Evolutionary conservation across 2,888 invertebrate genomes (phyloP).

Genomic region (Dicycla oo): DNA sequence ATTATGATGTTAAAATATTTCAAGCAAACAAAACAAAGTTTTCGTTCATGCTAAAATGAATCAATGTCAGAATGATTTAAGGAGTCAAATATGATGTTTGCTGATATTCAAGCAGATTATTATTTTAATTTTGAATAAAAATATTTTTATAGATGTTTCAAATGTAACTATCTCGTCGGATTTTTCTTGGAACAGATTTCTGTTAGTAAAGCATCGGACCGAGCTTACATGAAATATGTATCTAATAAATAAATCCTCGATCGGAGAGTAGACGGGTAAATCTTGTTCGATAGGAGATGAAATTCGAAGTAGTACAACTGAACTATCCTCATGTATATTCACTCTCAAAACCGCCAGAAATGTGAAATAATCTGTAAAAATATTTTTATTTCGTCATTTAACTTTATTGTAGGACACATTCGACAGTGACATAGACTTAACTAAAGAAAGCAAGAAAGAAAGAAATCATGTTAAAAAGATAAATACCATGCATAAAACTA

Average conservation of each 20-base stretch:
- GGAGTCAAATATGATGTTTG: slow-evolving; percentile 18
- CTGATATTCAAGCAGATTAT: slow-evolving; percentile 30
- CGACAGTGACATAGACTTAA: slow-evolving; percentile 55
- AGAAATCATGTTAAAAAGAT: no score
- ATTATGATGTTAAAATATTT: slow-evolving; percentile 23
- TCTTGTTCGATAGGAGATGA: slow-evolving; percentile 4
- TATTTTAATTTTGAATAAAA: slow-evolving; percentile 9
- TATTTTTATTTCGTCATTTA: slow-evolving; percentile 26
- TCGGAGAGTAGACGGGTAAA: not conserved
- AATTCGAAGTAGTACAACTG: not conserved
- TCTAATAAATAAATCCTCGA: slow-evolving; percentile 30
- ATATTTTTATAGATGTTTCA: slow-evolving; percentile 32
- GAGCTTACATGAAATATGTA: slow-evolving; percentile 23
- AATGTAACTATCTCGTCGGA: slow-evolving; percentile 3
- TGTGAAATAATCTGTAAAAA: slow-evolving; percentile 31
- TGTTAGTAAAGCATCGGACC: slow-evolving; percentile 18
- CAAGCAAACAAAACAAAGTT: not conserved
- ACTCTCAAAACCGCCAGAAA: not conserved
- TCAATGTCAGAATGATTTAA: no score
- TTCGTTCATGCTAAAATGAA: slow-evolving; percentile 1
- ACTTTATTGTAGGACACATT: slow-evolving; percentile 41
- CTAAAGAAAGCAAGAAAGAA: no score
- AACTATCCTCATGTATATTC: slow-evolving; percentile 11
- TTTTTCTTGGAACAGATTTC: slow-evolving; percentile 11
- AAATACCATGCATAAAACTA: slow-evolving; percentile 42